These are phyloP conservation scores for Octonoba sinensis DNA, from an alignment of 2,888 invertebrate genomes.

Conservation along the genomic window DNA sequence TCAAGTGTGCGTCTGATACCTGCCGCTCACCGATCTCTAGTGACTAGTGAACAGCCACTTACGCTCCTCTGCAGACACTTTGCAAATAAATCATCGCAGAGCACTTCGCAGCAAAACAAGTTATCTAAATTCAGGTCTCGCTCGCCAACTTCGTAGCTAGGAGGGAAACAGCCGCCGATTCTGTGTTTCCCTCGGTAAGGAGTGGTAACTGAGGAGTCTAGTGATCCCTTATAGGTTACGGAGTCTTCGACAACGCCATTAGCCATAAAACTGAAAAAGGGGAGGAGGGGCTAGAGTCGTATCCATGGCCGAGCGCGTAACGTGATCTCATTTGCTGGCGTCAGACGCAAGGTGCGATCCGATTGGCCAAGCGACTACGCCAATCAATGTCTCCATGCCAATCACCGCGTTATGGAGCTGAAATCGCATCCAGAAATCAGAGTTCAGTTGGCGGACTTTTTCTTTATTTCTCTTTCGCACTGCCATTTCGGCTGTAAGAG, in stretches of 20 bases:
- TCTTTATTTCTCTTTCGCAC: slow-evolving; percentile 16
- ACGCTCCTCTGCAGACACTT: no score
- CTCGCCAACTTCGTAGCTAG: neutral
- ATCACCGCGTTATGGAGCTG: slow-evolving; percentile 64
- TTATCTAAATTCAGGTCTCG: slow-evolving; percentile 52
- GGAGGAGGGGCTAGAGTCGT: slow-evolving; percentile 48
- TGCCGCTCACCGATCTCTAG: no score
- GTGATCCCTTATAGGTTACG: slow-evolving; percentile 69
- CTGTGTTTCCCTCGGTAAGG: slow-evolving; percentile 32
- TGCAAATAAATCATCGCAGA: slow-evolving; percentile 19
- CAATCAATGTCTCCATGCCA: slow-evolving; percentile 65
- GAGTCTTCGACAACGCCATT: slow-evolving; percentile 57
- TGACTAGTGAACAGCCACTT: no score
- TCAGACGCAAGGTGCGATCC: slow-evolving; percentile 45
- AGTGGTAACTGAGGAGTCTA: slow-evolving; percentile 56
- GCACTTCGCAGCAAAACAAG: slow-evolving; percentile 25
- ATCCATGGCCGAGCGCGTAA: slow-evolving; percentile 60
- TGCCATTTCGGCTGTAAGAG: neutral
- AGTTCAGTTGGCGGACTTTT: slow-evolving; percentile 13
- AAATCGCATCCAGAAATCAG: slow-evolving; percentile 26
- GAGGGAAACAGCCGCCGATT: slow-evolving; percentile 18
- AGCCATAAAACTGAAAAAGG: slow-evolving; percentile 51
- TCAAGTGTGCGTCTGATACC: no score
- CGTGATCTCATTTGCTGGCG: slow-evolving; percentile 65
- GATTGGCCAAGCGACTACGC: slow-evolving; percentile 57